These are phyloP conservation scores for Chloromyia formosa DNA, from an alignment of 2,888 invertebrate species.

Conservation along the genomic window DNA sequence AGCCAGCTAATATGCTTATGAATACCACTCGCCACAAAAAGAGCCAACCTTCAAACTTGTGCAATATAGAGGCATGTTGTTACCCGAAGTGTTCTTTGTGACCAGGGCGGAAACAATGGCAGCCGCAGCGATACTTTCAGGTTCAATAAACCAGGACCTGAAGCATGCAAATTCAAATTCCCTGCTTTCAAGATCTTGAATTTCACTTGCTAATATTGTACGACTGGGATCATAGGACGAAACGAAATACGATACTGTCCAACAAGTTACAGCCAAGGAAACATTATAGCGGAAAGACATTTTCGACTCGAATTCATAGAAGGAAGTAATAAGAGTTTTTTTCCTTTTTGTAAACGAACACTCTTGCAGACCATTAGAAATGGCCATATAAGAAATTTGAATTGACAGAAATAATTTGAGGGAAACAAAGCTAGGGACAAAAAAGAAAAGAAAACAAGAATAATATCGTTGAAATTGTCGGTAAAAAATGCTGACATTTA, in stretches of 20 bases:
- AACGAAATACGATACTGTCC: background rate
- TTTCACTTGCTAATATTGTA: background rate
- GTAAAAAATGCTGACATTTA: too few species aligned
- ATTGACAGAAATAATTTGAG: too few species aligned
- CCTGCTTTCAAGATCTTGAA: background rate
- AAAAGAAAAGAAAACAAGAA: too few species aligned
- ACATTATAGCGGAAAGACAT: background rate
- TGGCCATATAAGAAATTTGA: too few species aligned
- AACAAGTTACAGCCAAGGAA: background rate
- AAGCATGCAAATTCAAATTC: slow-evolving; percentile 45
- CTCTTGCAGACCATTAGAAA: too few species aligned
- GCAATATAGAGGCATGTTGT: too few species aligned
- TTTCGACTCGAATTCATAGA: slow-evolving; percentile 2
- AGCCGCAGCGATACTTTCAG: slow-evolving; percentile 1
- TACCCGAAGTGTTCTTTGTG: background rate
- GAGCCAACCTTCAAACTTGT: too few species aligned
- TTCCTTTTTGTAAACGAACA: too few species aligned
- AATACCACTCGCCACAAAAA: too few species aligned
- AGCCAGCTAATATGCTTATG: too few species aligned
- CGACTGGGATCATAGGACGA: background rate
- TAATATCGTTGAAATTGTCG: too few species aligned
- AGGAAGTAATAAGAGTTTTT: background rate
- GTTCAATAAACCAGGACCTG: slow-evolving; percentile 45
- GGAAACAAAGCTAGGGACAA: too few species aligned
- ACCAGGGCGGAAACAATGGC: background rate